These are phyloP conservation scores for Lamproptera curius DNA, from an alignment of 2,888 invertebrate species.

Conservation along the genomic window DNA sequence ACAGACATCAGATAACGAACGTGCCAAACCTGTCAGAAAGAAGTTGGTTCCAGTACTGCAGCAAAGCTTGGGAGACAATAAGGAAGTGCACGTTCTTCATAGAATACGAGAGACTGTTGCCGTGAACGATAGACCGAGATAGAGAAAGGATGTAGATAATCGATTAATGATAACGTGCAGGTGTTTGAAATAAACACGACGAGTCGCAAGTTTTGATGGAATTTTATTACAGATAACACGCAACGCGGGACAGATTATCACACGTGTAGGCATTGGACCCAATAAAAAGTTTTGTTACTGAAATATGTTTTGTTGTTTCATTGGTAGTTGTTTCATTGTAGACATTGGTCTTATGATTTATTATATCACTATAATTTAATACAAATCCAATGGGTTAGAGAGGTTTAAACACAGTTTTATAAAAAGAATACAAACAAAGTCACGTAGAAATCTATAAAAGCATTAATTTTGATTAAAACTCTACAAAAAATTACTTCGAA, in stretches of 20 bases:
- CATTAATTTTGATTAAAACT: background rate
- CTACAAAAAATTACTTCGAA: no score
- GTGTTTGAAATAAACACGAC: conserved; percentile 39
- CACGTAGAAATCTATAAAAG: no score
- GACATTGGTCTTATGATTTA: no score
- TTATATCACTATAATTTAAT: no score
- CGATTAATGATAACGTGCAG: conserved; percentile 33
- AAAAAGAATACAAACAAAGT: no score
- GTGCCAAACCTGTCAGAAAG: conserved; percentile 84
- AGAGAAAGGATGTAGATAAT: background rate
- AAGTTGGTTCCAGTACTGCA: conserved; percentile 90
- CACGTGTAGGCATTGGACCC: conserved; percentile 42
- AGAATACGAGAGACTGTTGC: conserved; percentile 89
- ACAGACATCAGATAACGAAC: conserved; percentile 84
- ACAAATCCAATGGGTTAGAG: no score
- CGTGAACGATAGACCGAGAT: conserved; percentile 44
- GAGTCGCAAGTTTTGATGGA: conserved; percentile 28
- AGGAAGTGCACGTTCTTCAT: conserved; percentile 90
- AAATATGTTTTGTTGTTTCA: background rate
- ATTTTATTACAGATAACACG: conserved; percentile 32
- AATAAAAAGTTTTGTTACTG: conserved; percentile 39
- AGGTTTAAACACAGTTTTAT: no score
- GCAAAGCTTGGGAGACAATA: conserved; percentile 90
- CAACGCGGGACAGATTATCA: conserved; percentile 29
- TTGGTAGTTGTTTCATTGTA: no score